Evolutionary conservation across 2,888 invertebrate species (phyloP), one percentile per base, ranked within the genome.

Genomic region (Diarsia mendica): DNA sequence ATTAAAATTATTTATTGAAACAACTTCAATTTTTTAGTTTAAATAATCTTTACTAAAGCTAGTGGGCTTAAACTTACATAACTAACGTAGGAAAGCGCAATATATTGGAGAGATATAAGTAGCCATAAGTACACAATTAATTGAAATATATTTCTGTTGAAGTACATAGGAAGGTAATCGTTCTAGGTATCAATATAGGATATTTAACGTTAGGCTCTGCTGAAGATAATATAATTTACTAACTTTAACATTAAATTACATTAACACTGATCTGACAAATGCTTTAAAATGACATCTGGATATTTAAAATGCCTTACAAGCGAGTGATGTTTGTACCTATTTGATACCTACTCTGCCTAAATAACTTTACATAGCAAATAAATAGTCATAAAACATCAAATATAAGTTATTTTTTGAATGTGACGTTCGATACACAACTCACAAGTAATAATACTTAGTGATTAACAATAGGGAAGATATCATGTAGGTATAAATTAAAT

Each of bases 1-100:
- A 96, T 95, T 95, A 95, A 95, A 95, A 93, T 95, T 92, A 95
- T 96, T 95, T 96, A 96, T 95, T 96, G 91, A 96, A 96, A 96
- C 96, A 96, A 95, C 92, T 95, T 94, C 92, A 94, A 94, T 94
- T 90, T 92, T 85, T 94, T 93, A 92, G 94, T 94, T 95, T 94
- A 95, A 92, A 93, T 93, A 93, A 91, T 91, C 91, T 92, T 94
- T 91, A 92, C 94, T 95, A 95, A 94, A 93, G 92, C 95, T 95
- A 95, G 90, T 91, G 93, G 94, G 94, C 93, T 94, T 92, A 92
- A 87, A 91, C 90, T 94, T 94, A 94, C 84, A 84, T 85, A 92
- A 93, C 91, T 93, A 93, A 94, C 89, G 91, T 91, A 94, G 93
- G 93, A 94, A 93, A 95, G 94, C 95, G 92, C 92, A 93, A 92